Conservation (phyloP, 2,888 invertebrate genomes). For the Dendrolimus houi region DNA sequence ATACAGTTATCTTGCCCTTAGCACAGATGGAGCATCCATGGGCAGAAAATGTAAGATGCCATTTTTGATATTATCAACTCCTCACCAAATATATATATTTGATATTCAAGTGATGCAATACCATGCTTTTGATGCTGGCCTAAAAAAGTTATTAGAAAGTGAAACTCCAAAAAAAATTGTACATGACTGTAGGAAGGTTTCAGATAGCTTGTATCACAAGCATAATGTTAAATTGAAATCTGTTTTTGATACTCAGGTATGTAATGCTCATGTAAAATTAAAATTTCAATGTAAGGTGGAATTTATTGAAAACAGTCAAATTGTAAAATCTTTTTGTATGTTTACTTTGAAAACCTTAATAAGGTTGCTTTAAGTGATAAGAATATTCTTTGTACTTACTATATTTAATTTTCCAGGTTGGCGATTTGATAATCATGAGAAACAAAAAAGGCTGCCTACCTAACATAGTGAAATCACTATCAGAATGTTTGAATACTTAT, state of each 20-base stretch:
- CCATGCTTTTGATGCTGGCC: constrained; percentile 66
- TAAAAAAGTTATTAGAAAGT: constrained; percentile 61
- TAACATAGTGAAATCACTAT: constrained; percentile 47
- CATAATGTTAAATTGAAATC: constrained; percentile 72
- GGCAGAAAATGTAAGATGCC: constrained; percentile 70
- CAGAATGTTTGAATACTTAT: constrained; percentile 57
- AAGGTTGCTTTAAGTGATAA: too few species aligned
- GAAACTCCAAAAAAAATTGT: constrained; percentile 71
- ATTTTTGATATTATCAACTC: constrained; percentile 58
- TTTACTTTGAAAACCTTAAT: too few species aligned
- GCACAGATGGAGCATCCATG: constrained; percentile 66
- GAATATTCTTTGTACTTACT: too few species aligned
- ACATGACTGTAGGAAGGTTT: constrained; percentile 75
- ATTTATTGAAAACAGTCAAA: too few species aligned
- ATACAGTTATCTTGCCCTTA: constrained; percentile 48
- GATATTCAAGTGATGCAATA: constrained; percentile 67
- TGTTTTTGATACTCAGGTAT: constrained; percentile 78
- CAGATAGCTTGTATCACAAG: constrained; percentile 77
- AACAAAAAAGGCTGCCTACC: constrained; percentile 56
- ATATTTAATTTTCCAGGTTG: constrained; percentile 50
- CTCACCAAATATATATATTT: constrained; percentile 65
- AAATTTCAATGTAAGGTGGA: too few species aligned
- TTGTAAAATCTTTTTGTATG: too few species aligned
- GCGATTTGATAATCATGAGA: constrained; percentile 56
- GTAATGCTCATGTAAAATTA: neutral